Base-by-base conservation (phyloP, 1,140 invertebrate species). In the Hestina assimilis region DNA sequence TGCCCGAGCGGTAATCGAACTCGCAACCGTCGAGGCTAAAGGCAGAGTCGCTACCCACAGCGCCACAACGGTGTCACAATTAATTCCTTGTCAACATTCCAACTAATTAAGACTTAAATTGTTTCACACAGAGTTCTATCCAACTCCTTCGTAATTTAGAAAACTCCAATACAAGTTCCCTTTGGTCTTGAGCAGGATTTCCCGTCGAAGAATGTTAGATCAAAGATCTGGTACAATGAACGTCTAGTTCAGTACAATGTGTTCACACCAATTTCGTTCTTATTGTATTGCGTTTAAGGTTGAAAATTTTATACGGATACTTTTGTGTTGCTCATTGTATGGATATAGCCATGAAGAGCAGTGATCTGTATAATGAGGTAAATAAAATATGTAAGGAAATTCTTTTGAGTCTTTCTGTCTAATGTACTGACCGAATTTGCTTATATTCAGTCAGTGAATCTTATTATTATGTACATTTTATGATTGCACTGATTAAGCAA, bases 121-220 rank as follows among this genome's bases (percentile, higher is more conserved):
- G 35, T 43, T 51, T 41, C 17, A 43, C 28, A 14, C n/a, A 20
- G 45, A 50, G 31, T 48, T 48, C 45, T 41, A 41, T 31, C 4
- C 19, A 41, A 59, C 43, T 43, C 23, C 48, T 19, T 51, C 28
- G 24, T 50, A 57, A 57, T 57, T 52, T 52, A 57, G 60, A 58
- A 54, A 54, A 63, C 43, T 63, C 50, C 33, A 41, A 55, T 45
- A 61, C 56, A 54, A 56, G 52, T 59, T 59, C 46, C 56, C 56
- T 65, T 58, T 54, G 54, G 38, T 21, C 29, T 33, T 54, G 55
- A 53, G 45, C 47, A 60, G 62, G 62, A 65, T 65, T 65, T 65
- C 62, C 62, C 53, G 52, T 51, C 24, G 45, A 50, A 54, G 52
- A 48, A 54, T 59, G 57, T 63, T 60, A 33, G 57, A 65, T 65